These are phyloP conservation scores for Stenodema calcarata DNA, from an alignment of 2,888 invertebrate species.

Conservation along the genomic window DNA sequence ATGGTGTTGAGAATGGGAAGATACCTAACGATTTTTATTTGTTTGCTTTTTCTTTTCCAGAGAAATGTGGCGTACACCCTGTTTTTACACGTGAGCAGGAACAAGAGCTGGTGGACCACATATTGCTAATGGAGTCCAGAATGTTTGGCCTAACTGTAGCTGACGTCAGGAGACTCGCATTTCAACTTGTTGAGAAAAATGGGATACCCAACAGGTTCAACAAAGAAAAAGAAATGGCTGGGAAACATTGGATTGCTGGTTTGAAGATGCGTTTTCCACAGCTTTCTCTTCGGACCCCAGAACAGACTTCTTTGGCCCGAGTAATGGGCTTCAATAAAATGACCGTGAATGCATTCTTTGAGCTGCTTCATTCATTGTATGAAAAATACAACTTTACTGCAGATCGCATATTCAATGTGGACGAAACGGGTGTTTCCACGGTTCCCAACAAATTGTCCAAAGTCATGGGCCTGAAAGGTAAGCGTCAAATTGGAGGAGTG, in stretches of 20 bases:
- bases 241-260: background rate
- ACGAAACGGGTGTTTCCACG: background rate
- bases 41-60: background rate
- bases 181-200: background rate
- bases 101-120: background rate
- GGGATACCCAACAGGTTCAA: background rate
- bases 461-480: background rate
- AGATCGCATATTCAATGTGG: background rate
- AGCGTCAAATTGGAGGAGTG: background rate
- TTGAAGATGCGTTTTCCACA: too few relatives aligned
- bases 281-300: background rate
- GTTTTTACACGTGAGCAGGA: background rate
- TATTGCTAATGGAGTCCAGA: background rate
- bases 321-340: background rate
- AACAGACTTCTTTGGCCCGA: background rate
- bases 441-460: conserved; percentile 10
- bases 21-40: background rate
- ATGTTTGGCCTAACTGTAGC: background rate
- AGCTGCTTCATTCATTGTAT: background rate
- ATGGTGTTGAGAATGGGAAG: background rate
- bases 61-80: background rate
- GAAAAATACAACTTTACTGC: background rate
- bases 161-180: too few relatives aligned
- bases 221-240: background rate
- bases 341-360: background rate